Evolutionary conservation across 2,888 invertebrate genomes (phyloP).

Genomic region (Balanococcus diminutus): DNA sequence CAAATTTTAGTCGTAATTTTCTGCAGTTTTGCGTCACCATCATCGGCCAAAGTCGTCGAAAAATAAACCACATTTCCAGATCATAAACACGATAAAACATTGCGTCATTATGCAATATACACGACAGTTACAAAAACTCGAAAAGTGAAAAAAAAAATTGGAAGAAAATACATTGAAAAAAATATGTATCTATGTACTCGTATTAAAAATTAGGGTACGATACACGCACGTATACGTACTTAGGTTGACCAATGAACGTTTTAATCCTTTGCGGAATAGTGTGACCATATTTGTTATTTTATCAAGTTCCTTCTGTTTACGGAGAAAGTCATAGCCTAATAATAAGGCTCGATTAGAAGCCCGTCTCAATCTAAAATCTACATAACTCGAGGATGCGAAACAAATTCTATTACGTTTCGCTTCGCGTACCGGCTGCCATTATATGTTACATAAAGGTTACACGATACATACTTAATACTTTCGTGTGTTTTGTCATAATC

Average conservation of each 20-base stretch:
- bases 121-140: neutral
- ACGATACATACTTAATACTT: constrained; percentile 29
- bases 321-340: constrained; percentile 39
- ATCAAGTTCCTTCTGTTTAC: constrained; percentile 36
- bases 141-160: neutral
- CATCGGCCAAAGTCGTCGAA: neutral
- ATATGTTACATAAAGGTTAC: constrained; percentile 37
- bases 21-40: neutral
- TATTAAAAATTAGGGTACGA: constrained; percentile 21
- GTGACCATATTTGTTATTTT: constrained; percentile 36
- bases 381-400: constrained; percentile 43
- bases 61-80: neutral
- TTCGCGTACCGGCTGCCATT: constrained; percentile 29
- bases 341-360: constrained; percentile 29
- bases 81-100: neutral
- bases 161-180: neutral
- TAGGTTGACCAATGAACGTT: neutral
- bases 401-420: constrained; percentile 44
- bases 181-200: neutral
- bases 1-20: no score
- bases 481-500: constrained; percentile 44
- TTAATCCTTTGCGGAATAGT: neutral
- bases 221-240: constrained; percentile 17
- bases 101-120: neutral
- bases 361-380: constrained; percentile 44